A percentile compares a stretch with the other conserved stretches of the same genome.
Conservation (phyloP, 2,888 invertebrate species). For the Dyspetes luteomarginatus region DNA sequence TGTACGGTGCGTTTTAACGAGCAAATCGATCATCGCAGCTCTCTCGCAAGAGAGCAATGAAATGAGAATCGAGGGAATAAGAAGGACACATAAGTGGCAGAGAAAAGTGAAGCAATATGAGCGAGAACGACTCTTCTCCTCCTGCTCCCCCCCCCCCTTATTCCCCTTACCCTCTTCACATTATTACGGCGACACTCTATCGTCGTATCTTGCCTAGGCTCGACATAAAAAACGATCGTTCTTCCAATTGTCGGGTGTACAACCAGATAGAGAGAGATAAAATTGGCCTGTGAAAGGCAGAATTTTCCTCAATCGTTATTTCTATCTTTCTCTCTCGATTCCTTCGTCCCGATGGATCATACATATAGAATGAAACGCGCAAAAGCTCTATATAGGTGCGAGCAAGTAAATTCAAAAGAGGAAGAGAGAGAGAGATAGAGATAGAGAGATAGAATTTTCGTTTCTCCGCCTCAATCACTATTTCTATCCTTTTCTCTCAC, state of each 20-base stretch:
- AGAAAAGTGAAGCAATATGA: slow-evolving; percentile 52
- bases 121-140: slow-evolving; percentile 33
- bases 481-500: slow-evolving; percentile 33
- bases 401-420: slow-evolving; percentile 43
- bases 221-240: slow-evolving; percentile 1
- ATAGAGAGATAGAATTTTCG: no score
- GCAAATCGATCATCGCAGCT: slow-evolving; percentile 44
- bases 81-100: not conserved
- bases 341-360: slow-evolving; percentile 36
- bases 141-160: no score
- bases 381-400: not conserved
- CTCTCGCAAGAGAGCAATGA: not conserved
- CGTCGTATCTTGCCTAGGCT: no score
- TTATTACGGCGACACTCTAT: no score
- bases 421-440: slow-evolving; percentile 43
- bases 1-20: slow-evolving; percentile 41
- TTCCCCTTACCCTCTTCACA: no score
- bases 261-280: slow-evolving; percentile 3
- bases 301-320: slow-evolving; percentile 29
- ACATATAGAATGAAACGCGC: slow-evolving; percentile 40
- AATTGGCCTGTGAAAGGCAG: not conserved
- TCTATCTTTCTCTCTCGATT: slow-evolving; percentile 28
- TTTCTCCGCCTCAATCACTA: slow-evolving; percentile 35
- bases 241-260: slow-evolving; percentile 32
- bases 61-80: not conserved